A percentile compares a stretch with the other conserved stretches of the same genome.
Conservation (phyloP, 2,888 invertebrate genomes). For the Adelphocoris suturalis region DNA sequence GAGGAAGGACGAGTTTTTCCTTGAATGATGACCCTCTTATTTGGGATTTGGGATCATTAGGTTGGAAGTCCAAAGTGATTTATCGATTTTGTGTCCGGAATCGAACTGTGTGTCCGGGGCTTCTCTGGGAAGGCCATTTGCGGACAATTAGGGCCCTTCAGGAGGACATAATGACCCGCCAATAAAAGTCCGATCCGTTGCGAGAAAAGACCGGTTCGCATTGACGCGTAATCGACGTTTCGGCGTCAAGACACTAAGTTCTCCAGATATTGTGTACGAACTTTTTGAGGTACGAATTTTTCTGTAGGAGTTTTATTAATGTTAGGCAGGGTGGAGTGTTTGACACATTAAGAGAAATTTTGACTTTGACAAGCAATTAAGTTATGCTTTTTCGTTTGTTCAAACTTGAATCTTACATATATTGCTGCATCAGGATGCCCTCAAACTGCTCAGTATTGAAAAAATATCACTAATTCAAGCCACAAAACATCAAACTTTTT, state of each 20-base stretch:
- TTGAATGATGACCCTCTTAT: constrained; percentile 7
- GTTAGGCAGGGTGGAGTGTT: too few species aligned
- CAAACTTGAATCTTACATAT: too few species aligned
- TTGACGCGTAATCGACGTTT: not conserved
- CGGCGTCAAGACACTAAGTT: not conserved
- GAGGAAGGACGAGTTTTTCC: not conserved
- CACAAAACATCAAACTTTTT: too few species aligned
- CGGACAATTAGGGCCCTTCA: not conserved
- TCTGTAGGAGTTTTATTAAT: too few species aligned
- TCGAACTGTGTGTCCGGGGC: not conserved
- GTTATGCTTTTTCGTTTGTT: too few species aligned
- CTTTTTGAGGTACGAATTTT: not conserved
- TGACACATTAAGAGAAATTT: too few species aligned
- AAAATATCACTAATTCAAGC: too few species aligned
- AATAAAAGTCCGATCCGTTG: not conserved
- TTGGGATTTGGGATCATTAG: not conserved
- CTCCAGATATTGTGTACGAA: not conserved
- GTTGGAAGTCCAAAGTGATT: not conserved
- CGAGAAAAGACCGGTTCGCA: not conserved
- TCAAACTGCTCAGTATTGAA: too few species aligned
- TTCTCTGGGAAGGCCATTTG: not conserved
- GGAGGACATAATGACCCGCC: not conserved
- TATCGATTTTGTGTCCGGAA: constrained; percentile 2
- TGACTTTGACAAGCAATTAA: too few species aligned
- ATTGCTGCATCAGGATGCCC: too few species aligned